phyloP scores from a whole-genome alignment of 2,797 vertebrate species.

The Cossypha polioptera region DNA sequence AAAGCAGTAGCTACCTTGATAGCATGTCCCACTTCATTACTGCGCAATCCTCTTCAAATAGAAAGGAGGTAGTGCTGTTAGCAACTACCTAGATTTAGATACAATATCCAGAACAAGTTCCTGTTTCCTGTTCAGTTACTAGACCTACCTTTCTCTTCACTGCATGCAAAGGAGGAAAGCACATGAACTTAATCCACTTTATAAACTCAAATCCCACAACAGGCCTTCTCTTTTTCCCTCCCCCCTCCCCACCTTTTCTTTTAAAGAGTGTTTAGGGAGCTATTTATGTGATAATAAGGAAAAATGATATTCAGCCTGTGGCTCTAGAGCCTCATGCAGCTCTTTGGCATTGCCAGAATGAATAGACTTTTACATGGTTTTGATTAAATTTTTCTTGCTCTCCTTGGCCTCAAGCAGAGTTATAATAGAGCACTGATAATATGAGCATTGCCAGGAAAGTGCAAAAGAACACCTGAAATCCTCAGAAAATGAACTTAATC shows the following conservation, averaged over 20 bases:
- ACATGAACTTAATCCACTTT: neutral
- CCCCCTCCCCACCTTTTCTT: neutral
- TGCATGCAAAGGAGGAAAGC: neutral
- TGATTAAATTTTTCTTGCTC: slow-evolving; percentile 51
- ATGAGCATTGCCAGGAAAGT: neutral
- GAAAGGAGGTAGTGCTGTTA: neutral
- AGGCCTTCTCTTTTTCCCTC: neutral
- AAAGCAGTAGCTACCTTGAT: neutral
- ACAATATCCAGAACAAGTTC: neutral
- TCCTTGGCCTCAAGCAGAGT: slow-evolving; percentile 37
- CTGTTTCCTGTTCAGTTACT: neutral
- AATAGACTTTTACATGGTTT: slow-evolving; percentile 49
- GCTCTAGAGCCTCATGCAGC: slow-evolving; percentile 46
- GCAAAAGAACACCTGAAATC: slow-evolving; percentile 26
- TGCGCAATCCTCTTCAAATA: neutral
- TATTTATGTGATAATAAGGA: slow-evolving; percentile 57
- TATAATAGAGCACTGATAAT: slow-evolving; percentile 23
- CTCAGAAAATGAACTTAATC: neutral
- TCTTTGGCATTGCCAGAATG: slow-evolving; percentile 36
- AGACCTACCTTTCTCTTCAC: neutral
- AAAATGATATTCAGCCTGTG: slow-evolving; percentile 57
- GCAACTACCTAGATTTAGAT: neutral
- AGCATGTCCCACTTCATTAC: neutral
- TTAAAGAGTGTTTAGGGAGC: slow-evolving; percentile 40
- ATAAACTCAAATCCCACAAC: slow-evolving; percentile 3